These are phyloP conservation scores for Barbus barbus DNA, from an alignment of 2,113 vertebrate species.

Conservation along the genomic window DNA sequence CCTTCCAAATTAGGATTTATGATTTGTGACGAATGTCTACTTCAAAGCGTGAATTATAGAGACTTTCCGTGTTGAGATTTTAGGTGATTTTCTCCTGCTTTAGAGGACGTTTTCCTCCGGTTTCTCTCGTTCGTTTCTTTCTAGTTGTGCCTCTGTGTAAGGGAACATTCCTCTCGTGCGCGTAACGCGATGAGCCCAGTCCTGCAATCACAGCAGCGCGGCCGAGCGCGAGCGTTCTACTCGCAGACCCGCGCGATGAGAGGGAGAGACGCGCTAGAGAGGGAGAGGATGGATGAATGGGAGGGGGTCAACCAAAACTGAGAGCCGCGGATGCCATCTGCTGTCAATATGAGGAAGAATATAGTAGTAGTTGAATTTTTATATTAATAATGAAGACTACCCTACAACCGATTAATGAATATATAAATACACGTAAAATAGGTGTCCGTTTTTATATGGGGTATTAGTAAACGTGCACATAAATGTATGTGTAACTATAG, in stretches of 20 bases:
- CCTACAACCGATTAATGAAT: neutral
- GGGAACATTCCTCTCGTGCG: slow-evolving; percentile 52
- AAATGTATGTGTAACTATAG: neutral
- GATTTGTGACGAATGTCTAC: neutral
- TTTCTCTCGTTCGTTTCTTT: slow-evolving; percentile 34
- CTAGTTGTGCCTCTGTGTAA: slow-evolving; percentile 38
- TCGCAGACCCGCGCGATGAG: neutral
- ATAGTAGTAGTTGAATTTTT: neutral
- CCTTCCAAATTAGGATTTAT: neutral
- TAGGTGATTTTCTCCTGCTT: neutral
- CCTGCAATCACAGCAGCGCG: slow-evolving; percentile 25
- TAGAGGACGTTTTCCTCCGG: neutral
- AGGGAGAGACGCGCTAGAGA: neutral
- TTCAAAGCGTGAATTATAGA: neutral
- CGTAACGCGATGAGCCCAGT: slow-evolving; percentile 30
- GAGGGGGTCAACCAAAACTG: neutral
- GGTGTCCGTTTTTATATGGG: neutral
- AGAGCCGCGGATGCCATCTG: slow-evolving; percentile 40
- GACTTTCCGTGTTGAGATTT: neutral
- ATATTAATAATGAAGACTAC: neutral
- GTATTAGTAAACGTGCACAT: neutral
- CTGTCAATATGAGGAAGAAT: neutral
- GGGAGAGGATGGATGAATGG: neutral
- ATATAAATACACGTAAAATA: neutral
- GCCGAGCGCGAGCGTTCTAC: neutral